phyloP scores from a whole-genome alignment of 2,113 vertebrate genomes.

The Atlantisia rogersi region DNA sequence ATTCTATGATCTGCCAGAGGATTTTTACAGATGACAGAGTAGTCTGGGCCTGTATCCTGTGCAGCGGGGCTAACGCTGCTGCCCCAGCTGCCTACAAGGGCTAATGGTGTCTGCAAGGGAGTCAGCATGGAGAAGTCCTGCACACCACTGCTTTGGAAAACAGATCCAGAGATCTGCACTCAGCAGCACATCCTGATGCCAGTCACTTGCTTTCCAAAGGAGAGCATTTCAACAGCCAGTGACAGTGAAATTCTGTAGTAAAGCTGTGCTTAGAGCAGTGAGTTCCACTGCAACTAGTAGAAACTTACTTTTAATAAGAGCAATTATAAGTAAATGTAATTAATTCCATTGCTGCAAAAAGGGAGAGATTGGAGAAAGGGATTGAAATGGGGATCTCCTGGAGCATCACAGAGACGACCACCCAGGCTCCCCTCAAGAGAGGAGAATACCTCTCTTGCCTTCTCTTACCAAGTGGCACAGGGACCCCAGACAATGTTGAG shows the following conservation, averaged over 20 bases:
- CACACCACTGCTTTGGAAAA: neutral
- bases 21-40: neutral
- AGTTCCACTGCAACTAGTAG: neutral
- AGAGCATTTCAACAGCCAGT: neutral
- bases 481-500: neutral
- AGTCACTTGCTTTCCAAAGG: neutral
- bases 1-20: neutral
- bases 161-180: neutral
- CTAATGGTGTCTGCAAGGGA: neutral
- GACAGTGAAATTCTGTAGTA: neutral
- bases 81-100: neutral
- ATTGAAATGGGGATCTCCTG: neutral
- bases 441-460: fast-evolving
- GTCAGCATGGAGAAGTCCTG: neutral
- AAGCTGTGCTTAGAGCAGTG: neutral
- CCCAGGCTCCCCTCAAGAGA: neutral
- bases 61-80: neutral
- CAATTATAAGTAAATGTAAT: neutral
- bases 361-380: neutral
- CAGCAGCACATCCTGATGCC: neutral
- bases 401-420: neutral
- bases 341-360: neutral
- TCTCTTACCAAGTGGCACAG: neutral
- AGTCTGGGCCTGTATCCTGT: neutral
- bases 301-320: conserved; percentile 13